Conservation (phyloP, 23 tunicate species). For the Botrylloides violaceus region DNA sequence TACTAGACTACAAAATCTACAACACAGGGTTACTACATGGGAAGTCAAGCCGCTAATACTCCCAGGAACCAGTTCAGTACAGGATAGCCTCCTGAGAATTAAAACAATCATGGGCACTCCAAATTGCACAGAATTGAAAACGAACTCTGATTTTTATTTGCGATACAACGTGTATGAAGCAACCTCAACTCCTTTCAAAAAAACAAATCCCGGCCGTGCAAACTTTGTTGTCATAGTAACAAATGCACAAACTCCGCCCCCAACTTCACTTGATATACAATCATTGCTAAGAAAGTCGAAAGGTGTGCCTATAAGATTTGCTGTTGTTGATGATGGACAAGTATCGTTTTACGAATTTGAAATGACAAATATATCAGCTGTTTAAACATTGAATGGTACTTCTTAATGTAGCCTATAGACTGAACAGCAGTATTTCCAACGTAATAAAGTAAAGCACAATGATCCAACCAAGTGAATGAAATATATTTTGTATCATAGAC, state of each 20-base stretch:
- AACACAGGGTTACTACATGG: constrained; percentile 30
- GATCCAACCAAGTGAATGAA: no score
- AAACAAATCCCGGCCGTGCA: constrained; percentile 68
- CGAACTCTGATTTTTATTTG: not conserved
- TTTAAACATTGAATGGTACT: no score
- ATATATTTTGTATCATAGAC: no score
- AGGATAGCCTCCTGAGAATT: not conserved
- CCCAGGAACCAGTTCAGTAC: constrained; percentile 12
- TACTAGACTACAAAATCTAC: not conserved
- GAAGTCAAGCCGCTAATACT: constrained; percentile 42
- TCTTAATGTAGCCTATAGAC: no score
- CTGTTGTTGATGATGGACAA: constrained; percentile 44
- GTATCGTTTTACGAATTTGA: constrained; percentile 54
- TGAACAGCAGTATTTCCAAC: no score
- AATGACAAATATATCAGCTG: not conserved
- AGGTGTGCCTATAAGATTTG: constrained; percentile 68
- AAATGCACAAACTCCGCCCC: constrained; percentile 8
- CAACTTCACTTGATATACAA: constrained; percentile 13
- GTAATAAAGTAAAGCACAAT: no score
- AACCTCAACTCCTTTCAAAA: constrained; percentile 42
- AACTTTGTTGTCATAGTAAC: constrained; percentile 29
- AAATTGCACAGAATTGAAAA: not conserved
- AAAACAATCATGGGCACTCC: not conserved
- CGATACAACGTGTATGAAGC: constrained; percentile 53
- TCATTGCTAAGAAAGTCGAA: not conserved